A percentile compares a stretch with the other conserved stretches of the same genome.
phyloP scores from a whole-genome alignment of 2,797 vertebrate genomes.

The Phalloptychus januarius region DNA sequence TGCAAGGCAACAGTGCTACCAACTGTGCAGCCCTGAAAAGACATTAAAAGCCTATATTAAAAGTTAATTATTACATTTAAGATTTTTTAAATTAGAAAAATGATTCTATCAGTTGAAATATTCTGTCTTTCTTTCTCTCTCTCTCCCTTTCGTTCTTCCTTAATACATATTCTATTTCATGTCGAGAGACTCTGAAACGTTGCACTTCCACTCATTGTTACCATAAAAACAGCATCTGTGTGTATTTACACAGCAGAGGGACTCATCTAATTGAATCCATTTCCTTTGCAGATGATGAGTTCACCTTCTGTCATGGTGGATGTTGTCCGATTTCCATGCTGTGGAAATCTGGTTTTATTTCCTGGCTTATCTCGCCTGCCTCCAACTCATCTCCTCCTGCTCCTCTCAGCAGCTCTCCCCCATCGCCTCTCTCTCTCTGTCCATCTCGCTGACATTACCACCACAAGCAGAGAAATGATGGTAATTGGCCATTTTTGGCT shows the following conservation, averaged over 20 bases:
- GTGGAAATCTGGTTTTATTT: constrained; percentile 73
- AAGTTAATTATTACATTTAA: neutral
- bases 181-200: constrained; percentile 47
- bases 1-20: too few relatives aligned
- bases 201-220: constrained; percentile 68
- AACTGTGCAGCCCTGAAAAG: too few relatives aligned
- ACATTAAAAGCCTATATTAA: neutral
- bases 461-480: constrained; percentile 75
- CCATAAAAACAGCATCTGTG: constrained; percentile 74
- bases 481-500: constrained; percentile 80
- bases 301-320: constrained; percentile 77
- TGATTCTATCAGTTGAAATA: neutral
- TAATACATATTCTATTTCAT: constrained; percentile 50
- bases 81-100: neutral
- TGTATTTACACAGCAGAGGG: constrained; percentile 62
- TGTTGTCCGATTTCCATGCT: constrained; percentile 73
- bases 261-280: constrained; percentile 78
- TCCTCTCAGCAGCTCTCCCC: constrained; percentile 34
- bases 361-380: constrained; percentile 63
- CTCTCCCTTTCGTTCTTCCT: neutral
- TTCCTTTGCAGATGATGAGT: constrained; percentile 76
- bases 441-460: constrained; percentile 66
- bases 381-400: constrained; percentile 62
- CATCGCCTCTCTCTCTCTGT: constrained; percentile 30
- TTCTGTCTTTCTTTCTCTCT: neutral